phyloP scores from a whole-genome alignment of 2,888 invertebrate genomes.

The Ommatoiulus sabulosus region DNA sequence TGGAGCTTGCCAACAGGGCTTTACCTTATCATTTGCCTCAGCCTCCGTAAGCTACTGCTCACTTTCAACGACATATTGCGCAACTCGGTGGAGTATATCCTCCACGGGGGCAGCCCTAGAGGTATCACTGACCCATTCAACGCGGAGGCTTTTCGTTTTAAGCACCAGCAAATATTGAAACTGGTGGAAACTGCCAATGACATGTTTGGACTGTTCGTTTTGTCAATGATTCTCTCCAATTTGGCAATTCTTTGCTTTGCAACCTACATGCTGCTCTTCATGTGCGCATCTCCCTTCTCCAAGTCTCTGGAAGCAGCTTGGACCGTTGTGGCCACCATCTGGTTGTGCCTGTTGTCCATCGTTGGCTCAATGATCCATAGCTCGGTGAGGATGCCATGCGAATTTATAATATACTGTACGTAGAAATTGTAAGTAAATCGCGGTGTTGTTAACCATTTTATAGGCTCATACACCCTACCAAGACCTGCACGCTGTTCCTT shows the following conservation, averaged over 20 bases:
- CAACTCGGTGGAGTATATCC: conserved; percentile 37
- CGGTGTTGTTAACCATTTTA: not conserved
- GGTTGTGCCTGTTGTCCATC: conserved; percentile 35
- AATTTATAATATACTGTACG: not conserved
- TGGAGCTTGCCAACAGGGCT: conserved; percentile 50
- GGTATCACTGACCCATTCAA: conserved; percentile 42
- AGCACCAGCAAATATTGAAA: conserved; percentile 36
- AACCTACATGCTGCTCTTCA: conserved; percentile 49
- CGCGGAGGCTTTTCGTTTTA: conserved; percentile 46
- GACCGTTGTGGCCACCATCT: conserved; percentile 37
- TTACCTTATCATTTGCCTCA: conserved; percentile 35
- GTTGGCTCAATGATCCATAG: conserved; percentile 45
- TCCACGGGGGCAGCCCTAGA: not conserved
- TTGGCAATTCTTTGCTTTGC: conserved; percentile 52
- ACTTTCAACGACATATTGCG: conserved; percentile 36
- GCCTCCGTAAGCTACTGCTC: conserved; percentile 29
- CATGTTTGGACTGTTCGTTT: conserved; percentile 50
- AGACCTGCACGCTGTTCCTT: conserved; percentile 49
- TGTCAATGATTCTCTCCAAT: conserved; percentile 45
- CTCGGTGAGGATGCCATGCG: not conserved
- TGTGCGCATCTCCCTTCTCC: conserved; percentile 46
- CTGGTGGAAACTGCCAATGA: conserved; percentile 41
- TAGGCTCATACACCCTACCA: conserved; percentile 49
- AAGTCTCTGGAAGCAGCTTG: conserved; percentile 45
- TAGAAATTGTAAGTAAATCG: not conserved